Base-by-base conservation (phyloP, 2,113 vertebrate species). In the Salminus brasiliensis region DNA sequence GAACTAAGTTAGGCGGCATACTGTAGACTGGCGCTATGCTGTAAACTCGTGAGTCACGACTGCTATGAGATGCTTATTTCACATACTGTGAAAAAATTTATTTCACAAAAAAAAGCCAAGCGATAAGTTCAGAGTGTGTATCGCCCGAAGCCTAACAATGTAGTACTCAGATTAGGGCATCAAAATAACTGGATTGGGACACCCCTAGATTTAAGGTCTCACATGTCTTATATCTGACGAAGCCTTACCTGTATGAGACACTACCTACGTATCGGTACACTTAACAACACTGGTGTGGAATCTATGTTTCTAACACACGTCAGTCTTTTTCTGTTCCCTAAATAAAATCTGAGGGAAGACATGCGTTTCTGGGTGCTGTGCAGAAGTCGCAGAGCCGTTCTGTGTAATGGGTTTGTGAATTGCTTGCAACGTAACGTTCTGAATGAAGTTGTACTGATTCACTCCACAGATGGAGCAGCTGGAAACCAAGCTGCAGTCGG, bases 381-480 rank as follows among this genome's bases (percentile, higher is more conserved):
- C 9, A 47, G 12, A 47, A 47, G 13, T 47, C 13, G 13, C 45
- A 2, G 2, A 25, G 23, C 39, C 41, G n/a, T 13, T 21, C 3
- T 41, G 23, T 27, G 11, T 62, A 45, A 62, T 23, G 39, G 29
- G 49, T 32, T 47, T 47, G 55, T 62, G 25, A 36, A 41, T 55
- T 41, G 59, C 34, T 62, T 34, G 29, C 3, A 34, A 57, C n/a
- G 6, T 2, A 53, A 43, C n/a, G 15, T 2, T 79, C 43, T 74
- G 60, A 66, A 8, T 53, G 49, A 63, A 27, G 39, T 32, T 77
- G 6, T 88, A 41, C 27, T 0, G 74, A 82, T 32, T 88, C 72
- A 62, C 5, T 86, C 81, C 83, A 73, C 92, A 99, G 97, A 99
- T 99, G 98, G 92, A 86, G 0, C 92, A 93, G 72, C 80, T 99